Evolutionary conservation across 2,113 vertebrate species (phyloP).

Genomic region (Argyrosomus japonicus): DNA sequence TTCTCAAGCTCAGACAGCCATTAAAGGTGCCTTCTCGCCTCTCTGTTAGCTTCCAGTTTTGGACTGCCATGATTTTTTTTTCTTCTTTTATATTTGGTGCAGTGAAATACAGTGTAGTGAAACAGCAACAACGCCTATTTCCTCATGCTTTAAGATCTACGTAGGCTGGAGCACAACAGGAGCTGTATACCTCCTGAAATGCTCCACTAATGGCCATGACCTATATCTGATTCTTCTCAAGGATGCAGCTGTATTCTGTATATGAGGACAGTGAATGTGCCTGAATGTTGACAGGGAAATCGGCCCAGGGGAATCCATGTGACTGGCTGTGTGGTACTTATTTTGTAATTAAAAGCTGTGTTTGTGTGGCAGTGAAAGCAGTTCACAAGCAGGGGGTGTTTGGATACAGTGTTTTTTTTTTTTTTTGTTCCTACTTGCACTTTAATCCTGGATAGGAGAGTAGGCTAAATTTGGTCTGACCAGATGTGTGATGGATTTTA

Average conservation of each 20-base stretch:
- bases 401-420: background rate
- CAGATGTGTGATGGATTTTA: constrained; percentile 18
- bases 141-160: constrained; percentile 11
- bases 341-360: constrained; percentile 63
- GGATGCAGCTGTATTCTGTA: constrained; percentile 24
- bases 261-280: constrained; percentile 16
- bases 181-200: constrained; percentile 5
- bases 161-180: background rate
- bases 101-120: constrained; percentile 6
- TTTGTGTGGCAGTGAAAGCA: constrained; percentile 18
- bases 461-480: constrained; percentile 4
- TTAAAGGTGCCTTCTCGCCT: background rate
- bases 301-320: constrained; percentile 58
- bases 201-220: constrained; percentile 30
- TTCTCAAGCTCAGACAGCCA: background rate
- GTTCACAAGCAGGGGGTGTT: constrained; percentile 16
- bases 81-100: constrained; percentile 25
- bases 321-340: constrained; percentile 64
- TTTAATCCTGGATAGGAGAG: background rate
- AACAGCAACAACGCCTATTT: constrained; percentile 10
- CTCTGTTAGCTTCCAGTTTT: background rate
- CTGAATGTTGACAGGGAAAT: constrained; percentile 42
- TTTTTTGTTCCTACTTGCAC: background rate
- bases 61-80: background rate
- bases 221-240: constrained; percentile 31